Base-by-base conservation (phyloP, 2,888 invertebrate species). In the Proisotoma minuta region DNA sequence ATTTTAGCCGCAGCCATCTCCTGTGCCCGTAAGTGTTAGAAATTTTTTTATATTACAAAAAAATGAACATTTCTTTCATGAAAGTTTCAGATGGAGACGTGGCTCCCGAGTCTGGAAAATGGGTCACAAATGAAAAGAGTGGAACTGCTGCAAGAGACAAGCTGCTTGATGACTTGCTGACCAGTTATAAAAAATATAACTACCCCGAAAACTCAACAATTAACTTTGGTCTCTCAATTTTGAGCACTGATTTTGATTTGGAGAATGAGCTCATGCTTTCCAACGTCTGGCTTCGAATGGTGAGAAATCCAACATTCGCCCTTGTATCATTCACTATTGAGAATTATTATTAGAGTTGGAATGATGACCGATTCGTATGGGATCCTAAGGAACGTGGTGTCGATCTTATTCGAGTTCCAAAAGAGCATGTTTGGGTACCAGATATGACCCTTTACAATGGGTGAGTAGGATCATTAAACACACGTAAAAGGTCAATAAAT, bases 361-460 rank as follows among this genome's bases (percentile, higher is more conserved):
- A 29, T 22, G 71, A 71, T 53, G 27, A 39, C 43, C 62, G 71
- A 10, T 56, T 71, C 10, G 4, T n/a, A 5, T 71, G 71, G 71
- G 53, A 66, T 40, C 40, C 59, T 1, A 18, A 43, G 18, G 62
- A 68, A 0, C 61, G 61, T 18, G 63, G 64, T 4, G 58, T 63
- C 15, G 54, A 49, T 4, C 57, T 72, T 1, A 18, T 70, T 5
- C 27, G 68, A 43, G 22, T 72, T 10, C 63, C 65, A 18, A 28
- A 53, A 15, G 51, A 48, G 2, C 53, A 62, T 12, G 26, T 70
- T 22, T 70, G 70, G 70, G 59, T 43, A 39, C 72, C 72, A 1
- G 72, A 72, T 51, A 29, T 70, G 1, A 57, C 64, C 0, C 58
- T n/a, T n/a, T n/a, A n/a, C n/a, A n/a, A n/a, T n/a, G n/a, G n/a